Evolutionary conservation across 2,797 vertebrate species (phyloP), one percentile per base, ranked within the genome.

Genomic region (Threskiornis aethiopicus): DNA sequence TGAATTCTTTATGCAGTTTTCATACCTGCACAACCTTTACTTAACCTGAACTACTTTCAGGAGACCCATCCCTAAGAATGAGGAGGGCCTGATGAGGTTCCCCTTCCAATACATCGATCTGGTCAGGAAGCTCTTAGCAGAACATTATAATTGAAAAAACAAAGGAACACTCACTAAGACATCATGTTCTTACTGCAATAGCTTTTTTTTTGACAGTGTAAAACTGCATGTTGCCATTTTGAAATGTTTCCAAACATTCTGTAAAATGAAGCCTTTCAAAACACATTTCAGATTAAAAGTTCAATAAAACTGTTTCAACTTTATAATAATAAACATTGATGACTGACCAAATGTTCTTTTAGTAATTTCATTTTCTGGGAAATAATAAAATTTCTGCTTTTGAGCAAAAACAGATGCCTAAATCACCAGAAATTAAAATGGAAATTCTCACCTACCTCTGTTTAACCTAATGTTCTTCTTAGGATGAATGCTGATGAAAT

Each of bases 51-150:
- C 9, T 29, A 15, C 52, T 54, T 67, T 67, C 49, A 80, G 61
- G 86, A 84, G 25, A 66, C 3, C 21, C 3, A 1, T 6, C 8
- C 14, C 15, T 1, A 0, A 22, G 13, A 4, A 6, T 33, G 19
- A 20, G 16, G 22, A 83, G 24, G 22, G 25, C 11, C 31, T 87
- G 28, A 47, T 82, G 29, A 65, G 8, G 21, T 72, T 86, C 14
- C 15, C 18, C 13, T 84, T 84, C 29, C 37, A 89, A 44, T 49
- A 81, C 85, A 79, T 51, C 1, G 0, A 18, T 58, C 28, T 58
- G 20, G 13, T 64, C 31, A 37, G 49, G 58, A 83, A 85, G 33
- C 5, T 52, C 25, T 72, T 79, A 61, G 24, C 20, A 58, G 39
- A 87, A n/a, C 3, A 39, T 39, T 54, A 19, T 22, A 4, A 73